A percentile compares a stretch with the other conserved stretches of the same genome.
Conservation (phyloP, 2,888 invertebrate genomes). For the Melinopterus prodromus region DNA sequence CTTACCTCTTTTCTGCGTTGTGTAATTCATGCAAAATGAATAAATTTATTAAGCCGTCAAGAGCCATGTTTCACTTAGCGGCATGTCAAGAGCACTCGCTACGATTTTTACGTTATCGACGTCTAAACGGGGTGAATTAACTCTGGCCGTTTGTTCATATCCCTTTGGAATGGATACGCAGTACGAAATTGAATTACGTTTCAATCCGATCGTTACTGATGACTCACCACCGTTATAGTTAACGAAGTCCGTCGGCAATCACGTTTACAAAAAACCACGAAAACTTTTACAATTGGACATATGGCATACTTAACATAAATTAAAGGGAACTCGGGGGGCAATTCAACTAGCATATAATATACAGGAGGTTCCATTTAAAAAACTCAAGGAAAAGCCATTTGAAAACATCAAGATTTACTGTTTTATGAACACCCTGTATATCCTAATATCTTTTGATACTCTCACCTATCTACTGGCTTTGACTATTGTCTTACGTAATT, state of each 20-base stretch:
- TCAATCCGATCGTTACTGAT: not conserved
- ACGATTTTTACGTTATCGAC: not conserved
- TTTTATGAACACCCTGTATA: too few relatives aligned
- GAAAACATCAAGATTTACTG: too few relatives aligned
- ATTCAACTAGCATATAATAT: too few relatives aligned
- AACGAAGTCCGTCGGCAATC: not conserved
- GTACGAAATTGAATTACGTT: conserved; percentile 4
- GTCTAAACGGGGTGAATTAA: not conserved
- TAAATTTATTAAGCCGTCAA: conserved; percentile 4
- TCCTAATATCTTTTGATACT: too few relatives aligned
- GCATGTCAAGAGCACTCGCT: conserved; percentile 4
- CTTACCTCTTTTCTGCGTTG: not conserved
- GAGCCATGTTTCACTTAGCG: conserved; percentile 4
- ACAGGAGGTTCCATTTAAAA: too few relatives aligned
- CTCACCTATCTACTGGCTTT: too few relatives aligned
- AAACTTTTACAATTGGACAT: too few relatives aligned
- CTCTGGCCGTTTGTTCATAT: conserved; percentile 4
- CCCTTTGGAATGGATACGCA: not conserved
- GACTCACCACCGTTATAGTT: conserved; percentile 4
- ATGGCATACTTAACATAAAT: too few relatives aligned
- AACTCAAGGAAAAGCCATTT: too few relatives aligned
- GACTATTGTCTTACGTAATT: too few relatives aligned
- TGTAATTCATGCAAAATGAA: not conserved
- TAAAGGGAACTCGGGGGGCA: too few relatives aligned
- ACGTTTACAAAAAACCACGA: too few relatives aligned